Evolutionary conservation across 2,113 vertebrate species (phyloP), one percentile per base, ranked within the genome.

Genomic region (Pipa parva): DNA sequence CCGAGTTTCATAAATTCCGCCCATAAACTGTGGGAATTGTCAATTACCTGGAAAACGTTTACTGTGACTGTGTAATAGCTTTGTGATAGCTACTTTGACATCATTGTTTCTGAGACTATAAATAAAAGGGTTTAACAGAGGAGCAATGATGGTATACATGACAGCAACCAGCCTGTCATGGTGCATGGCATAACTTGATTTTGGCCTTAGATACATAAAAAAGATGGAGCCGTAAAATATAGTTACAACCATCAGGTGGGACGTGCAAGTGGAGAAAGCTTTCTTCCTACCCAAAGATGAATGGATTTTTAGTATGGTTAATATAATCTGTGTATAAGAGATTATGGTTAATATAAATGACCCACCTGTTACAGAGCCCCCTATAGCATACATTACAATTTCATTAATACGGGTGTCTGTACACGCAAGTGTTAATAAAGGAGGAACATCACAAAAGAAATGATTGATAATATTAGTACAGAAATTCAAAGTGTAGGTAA

Each of bases 171-270:
- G 1, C 13, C 50, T 59, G 25, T 69, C 65, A 24, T 51, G 29
- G 24, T 42, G 46, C 25, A 60, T 60, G 5, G 31, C 46, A 18
- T 69, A 69, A 22, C 65, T 69, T 3, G 57, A 69, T 7, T 21
- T 60, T 18, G 65, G 65, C 12, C 65, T 37, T 46, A 69, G 21
- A 29, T 69, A 69, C 65, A 69, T 69, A 29, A 69, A 69, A 24
- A 42, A 17, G n/a, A 50, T 28, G 3, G 65, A 60, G 9, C 65
- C 65, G 26, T 69, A 69, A 10, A 69, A 69, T 17, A 69, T 37
- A n/a, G 25, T 22, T 2, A 60, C 65, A 3, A 60, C 65, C 11
- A 26, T 69, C 8, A 69, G 9, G 48, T 69, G 65, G 39, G 65
- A 69, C 1, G 65, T 60, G n/a, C 65, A 69, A 9, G 57, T 69